Evolutionary conservation across 2,113 vertebrate genomes (phyloP).

Genomic region (Abramis brama): DNA sequence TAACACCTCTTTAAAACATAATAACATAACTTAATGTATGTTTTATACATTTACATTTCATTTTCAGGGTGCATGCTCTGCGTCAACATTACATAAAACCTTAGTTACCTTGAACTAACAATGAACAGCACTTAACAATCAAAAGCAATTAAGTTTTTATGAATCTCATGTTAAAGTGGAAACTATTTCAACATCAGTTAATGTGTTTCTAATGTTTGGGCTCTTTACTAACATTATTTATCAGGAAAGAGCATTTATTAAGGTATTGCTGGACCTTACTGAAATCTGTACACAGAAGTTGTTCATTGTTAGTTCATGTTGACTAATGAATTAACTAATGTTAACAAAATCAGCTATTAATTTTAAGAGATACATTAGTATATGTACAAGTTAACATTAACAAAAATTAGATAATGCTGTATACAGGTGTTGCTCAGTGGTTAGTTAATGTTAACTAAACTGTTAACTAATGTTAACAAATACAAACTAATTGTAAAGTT

Average conservation of each 20-base stretch:
- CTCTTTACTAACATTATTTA: neutral
- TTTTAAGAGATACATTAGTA: neutral
- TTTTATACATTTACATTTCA: neutral
- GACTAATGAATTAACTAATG: neutral
- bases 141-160: neutral
- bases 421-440: neutral
- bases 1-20: no score
- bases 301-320: neutral
- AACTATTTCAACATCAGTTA: neutral
- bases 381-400: neutral
- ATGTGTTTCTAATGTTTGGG: neutral
- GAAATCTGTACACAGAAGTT: neutral
- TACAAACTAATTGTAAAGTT: neutral
- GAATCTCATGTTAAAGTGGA: neutral
- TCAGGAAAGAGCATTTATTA: neutral
- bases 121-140: neutral
- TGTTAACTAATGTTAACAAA: neutral
- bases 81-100: neutral
- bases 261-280: neutral
- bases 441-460: neutral
- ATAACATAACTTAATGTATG: neutral
- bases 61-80: neutral
- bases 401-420: neutral
- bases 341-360: neutral
- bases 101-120: neutral